Conservation (phyloP, 2,113 vertebrate genomes). For the Chamaea fasciata region DNA sequence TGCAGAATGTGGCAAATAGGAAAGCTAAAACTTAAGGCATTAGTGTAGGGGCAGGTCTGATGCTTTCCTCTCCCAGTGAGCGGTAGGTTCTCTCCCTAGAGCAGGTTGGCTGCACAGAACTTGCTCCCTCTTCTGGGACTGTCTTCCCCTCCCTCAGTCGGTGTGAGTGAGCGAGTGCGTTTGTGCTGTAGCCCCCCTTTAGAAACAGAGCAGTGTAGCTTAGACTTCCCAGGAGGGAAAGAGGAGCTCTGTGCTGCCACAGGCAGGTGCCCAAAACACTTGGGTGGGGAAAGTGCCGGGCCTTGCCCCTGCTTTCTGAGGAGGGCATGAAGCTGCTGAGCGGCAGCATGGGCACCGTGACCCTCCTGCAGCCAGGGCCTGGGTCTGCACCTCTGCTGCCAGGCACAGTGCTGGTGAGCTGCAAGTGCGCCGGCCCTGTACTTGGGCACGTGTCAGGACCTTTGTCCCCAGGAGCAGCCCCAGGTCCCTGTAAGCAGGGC, state of each 20-base stretch:
- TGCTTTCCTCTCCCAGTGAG: not conserved
- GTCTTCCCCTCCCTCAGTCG: not conserved
- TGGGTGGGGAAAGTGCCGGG: not conserved
- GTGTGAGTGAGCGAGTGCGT: not conserved
- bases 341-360: rapidly evolving
- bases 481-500: not conserved
- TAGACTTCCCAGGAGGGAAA: not conserved
- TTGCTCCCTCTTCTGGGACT: not conserved
- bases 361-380: not conserved
- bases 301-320: not conserved
- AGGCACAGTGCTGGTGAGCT: not conserved
- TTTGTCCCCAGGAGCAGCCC: not conserved
- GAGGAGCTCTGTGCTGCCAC: not conserved
- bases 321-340: rapidly evolving
- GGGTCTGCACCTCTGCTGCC: not conserved
- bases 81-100: not conserved
- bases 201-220: not conserved
- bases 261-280: not conserved
- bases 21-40: no score
- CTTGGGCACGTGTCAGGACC: rapidly evolving
- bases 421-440: not conserved
- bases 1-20: no score
- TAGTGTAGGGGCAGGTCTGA: not conserved
- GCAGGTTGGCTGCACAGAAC: not conserved
- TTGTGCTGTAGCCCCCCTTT: not conserved